A percentile compares a stretch with the other conserved stretches of the same genome.
These are phyloP conservation scores for Spermophilus dauricus DNA, from an alignment of 2,113 vertebrate genomes.

Conservation along the genomic window DNA sequence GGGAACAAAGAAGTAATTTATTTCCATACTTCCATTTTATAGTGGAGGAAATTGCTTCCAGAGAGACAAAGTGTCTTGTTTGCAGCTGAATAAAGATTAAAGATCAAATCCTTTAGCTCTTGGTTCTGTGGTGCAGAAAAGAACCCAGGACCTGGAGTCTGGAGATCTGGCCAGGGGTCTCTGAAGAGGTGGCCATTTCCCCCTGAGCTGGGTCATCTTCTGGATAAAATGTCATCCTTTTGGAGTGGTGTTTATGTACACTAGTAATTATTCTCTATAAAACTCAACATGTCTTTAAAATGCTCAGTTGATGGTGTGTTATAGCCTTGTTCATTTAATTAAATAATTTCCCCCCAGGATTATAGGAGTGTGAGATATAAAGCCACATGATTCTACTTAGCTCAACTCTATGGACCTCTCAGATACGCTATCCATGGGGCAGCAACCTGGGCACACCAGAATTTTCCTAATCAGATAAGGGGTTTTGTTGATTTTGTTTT, in stretches of 20 bases:
- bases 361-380: neutral
- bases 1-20: constrained; percentile 32
- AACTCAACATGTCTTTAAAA: neutral
- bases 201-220: neutral
- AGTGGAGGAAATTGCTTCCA: constrained; percentile 20
- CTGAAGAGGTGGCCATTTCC: neutral
- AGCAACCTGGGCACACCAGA: neutral
- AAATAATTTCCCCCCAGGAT: neutral
- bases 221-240: neutral
- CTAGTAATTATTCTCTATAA: constrained; percentile 43
- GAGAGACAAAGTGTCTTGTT: constrained; percentile 27
- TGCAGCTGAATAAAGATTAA: neutral
- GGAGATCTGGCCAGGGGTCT: neutral
- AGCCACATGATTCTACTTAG: neutral
- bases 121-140: neutral
- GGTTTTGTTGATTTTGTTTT: neutral
- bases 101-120: neutral
- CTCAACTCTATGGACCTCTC: neutral
- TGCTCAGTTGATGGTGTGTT: neutral
- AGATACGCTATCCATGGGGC: neutral
- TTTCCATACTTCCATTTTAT: neutral
- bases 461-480: neutral
- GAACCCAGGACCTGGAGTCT: neutral
- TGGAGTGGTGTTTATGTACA: neutral
- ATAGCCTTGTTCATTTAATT: constrained; percentile 4